Evolutionary conservation across 2,888 invertebrate species (phyloP).

Genomic region (Rhagium mordax): DNA sequence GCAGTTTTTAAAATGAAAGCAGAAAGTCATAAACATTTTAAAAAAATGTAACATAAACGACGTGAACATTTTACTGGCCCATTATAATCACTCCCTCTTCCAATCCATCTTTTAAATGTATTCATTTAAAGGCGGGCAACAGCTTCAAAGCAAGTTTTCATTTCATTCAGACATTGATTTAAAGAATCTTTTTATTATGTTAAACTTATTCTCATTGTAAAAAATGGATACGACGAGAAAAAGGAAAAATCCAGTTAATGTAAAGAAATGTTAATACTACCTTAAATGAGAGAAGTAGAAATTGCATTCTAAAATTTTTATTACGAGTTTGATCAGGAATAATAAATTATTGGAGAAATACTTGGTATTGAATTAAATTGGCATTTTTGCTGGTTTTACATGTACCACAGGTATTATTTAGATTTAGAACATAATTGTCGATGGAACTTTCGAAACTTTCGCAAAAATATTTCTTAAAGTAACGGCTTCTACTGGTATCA

Average conservation of each 20-base stretch:
- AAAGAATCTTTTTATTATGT: slow-evolving; percentile 19
- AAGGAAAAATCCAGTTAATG: background rate
- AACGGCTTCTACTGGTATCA: too few species aligned
- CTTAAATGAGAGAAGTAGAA: background rate
- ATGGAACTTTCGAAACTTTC: too few species aligned
- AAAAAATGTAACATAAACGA: slow-evolving; percentile 12
- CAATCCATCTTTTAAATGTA: background rate
- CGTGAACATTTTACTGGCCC: slow-evolving; percentile 3
- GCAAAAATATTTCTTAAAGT: too few species aligned
- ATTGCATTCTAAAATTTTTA: background rate
- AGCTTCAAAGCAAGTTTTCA: slow-evolving; percentile 23
- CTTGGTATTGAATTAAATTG: too few species aligned
- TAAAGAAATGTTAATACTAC: background rate
- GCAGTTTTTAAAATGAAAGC: too few species aligned
- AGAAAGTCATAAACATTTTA: background rate
- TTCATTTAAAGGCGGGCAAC: slow-evolving; percentile 9
- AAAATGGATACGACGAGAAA: background rate
- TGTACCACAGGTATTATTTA: too few species aligned
- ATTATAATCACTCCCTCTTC: background rate
- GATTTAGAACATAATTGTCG: too few species aligned
- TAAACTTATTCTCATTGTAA: slow-evolving; percentile 13
- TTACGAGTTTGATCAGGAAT: too few species aligned
- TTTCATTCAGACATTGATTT: slow-evolving; percentile 8
- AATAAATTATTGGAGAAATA: too few species aligned
- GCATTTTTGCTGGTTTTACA: too few species aligned